phyloP scores from a whole-genome alignment of 2,113 vertebrate species.

The Xenopus borealis region DNA sequence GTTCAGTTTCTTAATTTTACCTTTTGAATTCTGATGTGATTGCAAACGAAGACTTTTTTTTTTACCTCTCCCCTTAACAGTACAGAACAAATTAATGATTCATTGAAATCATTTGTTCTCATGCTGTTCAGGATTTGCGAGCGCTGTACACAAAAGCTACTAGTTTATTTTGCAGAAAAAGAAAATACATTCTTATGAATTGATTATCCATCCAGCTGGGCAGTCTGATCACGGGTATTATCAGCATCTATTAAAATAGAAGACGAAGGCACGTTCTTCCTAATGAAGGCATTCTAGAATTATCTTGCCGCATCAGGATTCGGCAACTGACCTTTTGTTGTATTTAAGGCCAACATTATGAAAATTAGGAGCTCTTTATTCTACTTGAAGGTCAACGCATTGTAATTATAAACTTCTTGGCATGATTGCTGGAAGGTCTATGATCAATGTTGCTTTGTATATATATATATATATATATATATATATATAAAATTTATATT shows the following conservation, averaged over 20 bases:
- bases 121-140: background rate
- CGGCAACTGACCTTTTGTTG: constrained; percentile 52
- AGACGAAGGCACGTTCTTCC: background rate
- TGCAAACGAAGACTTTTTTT: background rate
- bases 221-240: background rate
- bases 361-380: constrained; percentile 64
- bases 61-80: background rate
- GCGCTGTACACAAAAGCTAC: background rate
- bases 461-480: too few relatives aligned
- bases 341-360: constrained; percentile 49
- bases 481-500: background rate
- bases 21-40: constrained; percentile 18
- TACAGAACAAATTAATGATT: constrained; percentile 9
- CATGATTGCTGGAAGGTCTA: constrained; percentile 51
- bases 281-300: constrained; percentile 33
- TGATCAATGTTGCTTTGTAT: constrained; percentile 44
- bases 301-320: constrained; percentile 49
- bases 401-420: constrained; percentile 56
- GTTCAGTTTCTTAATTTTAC: constrained; percentile 8
- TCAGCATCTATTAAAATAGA: constrained; percentile 1
- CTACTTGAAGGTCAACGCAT: constrained; percentile 59
- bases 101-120: background rate
- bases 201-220: constrained; percentile 11
- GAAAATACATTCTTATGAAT: constrained; percentile 11
- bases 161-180: constrained; percentile 4